Base-by-base conservation (phyloP, 2,888 invertebrate genomes). In the Torymus auratus region DNA sequence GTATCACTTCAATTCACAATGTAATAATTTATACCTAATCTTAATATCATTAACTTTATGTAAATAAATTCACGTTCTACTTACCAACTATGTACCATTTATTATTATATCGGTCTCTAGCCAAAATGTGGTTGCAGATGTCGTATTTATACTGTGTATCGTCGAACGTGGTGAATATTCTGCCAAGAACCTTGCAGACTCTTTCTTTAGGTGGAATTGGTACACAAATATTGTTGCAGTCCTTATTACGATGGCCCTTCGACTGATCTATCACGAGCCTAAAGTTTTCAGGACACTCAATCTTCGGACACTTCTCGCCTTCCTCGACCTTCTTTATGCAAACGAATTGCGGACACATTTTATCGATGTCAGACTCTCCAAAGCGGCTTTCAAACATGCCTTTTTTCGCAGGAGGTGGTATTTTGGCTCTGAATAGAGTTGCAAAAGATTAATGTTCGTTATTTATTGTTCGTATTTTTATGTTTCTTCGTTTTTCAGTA, bases 151-250 rank as follows among this genome's bases (percentile, higher is more conserved):
- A 96, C 86, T 95, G 94, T 0, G 94, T 92, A 15, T 94, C 94
- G 88, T 97, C 97, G 86, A 97, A 97, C 0, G 96, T 96, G 83
- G 93, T 94, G 88, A 97, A 94, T 0, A 94, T 95, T 74, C 95
- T 93, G 0, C 96, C 96, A 0, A 94, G 95, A n/a, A 96, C 91
- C 86, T 94, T 94, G 88, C 96, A 96, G 14, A 93, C 93, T 53
- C 93, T 93, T 79, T 94, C 94, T 0, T 93, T 93, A 58, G 93
- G 93, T 0, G 93, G 93, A 0, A 93, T 93, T 2, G 94, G 94
- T 64, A 93, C 92, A 86, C 96, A 96, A 0, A 92, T 92, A 88
- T 94, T 95, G 82, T 86, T 88, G 75, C 89, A 89, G 2, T 80
- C 82, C 0, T 83, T 83, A 68, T 87, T 88, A 0, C 69, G 71